These are phyloP conservation scores for Diachasma alloeum DNA, from an alignment of 1,140 invertebrate genomes.

Conservation along the genomic window DNA sequence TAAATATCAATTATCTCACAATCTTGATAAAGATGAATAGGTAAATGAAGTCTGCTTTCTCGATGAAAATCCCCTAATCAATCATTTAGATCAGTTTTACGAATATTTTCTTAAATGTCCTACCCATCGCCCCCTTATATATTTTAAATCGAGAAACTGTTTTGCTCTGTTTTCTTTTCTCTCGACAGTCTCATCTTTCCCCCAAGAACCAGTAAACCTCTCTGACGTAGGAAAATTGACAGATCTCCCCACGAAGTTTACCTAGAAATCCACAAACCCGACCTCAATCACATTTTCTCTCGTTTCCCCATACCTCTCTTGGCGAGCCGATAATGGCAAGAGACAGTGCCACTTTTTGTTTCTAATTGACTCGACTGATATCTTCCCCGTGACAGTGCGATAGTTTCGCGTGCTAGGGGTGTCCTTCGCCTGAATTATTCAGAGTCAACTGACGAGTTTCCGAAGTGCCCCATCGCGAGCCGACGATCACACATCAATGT, in stretches of 20 bases:
- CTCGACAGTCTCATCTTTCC: too few relatives aligned
- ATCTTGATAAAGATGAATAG: too few relatives aligned
- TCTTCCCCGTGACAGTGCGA: background rate
- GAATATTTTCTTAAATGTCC: too few relatives aligned
- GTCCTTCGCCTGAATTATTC: conserved; percentile 33
- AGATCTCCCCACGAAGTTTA: background rate
- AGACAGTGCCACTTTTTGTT: background rate
- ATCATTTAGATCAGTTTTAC: too few relatives aligned
- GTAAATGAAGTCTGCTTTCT: too few relatives aligned
- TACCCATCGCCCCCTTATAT: too few relatives aligned
- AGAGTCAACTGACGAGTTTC: conserved; percentile 27
- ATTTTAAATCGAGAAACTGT: too few relatives aligned
- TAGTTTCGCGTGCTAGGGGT: background rate
- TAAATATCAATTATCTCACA: too few relatives aligned
- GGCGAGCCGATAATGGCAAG: background rate
- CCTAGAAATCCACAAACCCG: background rate
- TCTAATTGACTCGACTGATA: background rate
- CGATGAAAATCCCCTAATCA: too few relatives aligned
- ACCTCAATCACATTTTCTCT: background rate
- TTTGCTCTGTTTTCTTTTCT: too few relatives aligned
- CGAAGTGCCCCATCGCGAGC: background rate
- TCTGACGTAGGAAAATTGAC: background rate
- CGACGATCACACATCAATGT: background rate
- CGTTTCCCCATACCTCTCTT: background rate
- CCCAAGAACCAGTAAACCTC: background rate